Evolutionary conservation across 1,140 invertebrate species (phyloP), one percentile per base, ranked within the genome.

Genomic region (Brachionus rubens): DNA sequence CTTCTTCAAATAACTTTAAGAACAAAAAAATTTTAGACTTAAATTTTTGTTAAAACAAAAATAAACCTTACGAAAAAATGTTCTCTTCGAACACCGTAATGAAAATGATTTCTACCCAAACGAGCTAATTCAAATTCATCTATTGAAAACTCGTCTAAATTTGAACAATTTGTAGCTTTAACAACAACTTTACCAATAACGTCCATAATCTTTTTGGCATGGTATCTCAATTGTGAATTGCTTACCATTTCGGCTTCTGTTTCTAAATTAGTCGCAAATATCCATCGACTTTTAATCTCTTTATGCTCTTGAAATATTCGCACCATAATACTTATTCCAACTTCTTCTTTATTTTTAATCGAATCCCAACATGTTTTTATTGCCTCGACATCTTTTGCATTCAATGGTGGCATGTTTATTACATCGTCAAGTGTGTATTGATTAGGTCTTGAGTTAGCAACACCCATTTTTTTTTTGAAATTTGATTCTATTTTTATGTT

Each of bases 191-290:
- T 36, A n/a, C 19, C 28, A 0, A 72, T 5, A 7, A 72, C 46
- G 40, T 72, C 50, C 6, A 24, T 48, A n/a, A 72, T 54, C 30
- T 72, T 72, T 48, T 40, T 40, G 16, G 46, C 68, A 50, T 72
- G 68, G n/a, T 72, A 72, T 72, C 68, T 48, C 7, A 72, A 16
- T 33, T 72, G 68, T 26, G 68, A 72, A 40, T 72, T 72, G 12
- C 43, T 50, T 3, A 72, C 1, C 68, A 72, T 72, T 50, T 72
- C 68, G 19, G 68, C 68, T 48, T 72, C 68, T 3, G 68, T 72
- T 24, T 72, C 68, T n/a, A 72, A 72, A 54, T 72, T 72, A 10
- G 68, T 41, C 1, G 68, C 68, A 54, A 72, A 72, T 30, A 72
- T 72, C 68, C 68, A 72, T 16, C 50, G 48, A 14, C 19, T 40